These are phyloP conservation scores for Parazoanthus darwini DNA, from an alignment of 92 coral and sea anemone genomes.

Conservation along the genomic window DNA sequence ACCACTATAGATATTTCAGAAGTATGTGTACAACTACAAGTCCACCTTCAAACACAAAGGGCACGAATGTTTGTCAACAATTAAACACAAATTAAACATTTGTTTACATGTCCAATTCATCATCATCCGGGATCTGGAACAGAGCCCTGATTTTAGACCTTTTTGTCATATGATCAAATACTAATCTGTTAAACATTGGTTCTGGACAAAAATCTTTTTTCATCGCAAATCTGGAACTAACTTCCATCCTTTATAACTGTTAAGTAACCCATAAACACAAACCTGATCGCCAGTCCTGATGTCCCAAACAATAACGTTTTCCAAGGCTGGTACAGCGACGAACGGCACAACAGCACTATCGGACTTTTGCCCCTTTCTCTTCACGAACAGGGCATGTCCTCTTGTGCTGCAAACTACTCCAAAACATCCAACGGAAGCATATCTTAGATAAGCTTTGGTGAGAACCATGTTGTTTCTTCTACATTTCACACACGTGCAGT, in stretches of 20 bases:
- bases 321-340: slow-evolving; percentile 78
- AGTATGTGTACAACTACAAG: too few relatives aligned
- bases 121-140: too few relatives aligned
- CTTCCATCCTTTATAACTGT: too few relatives aligned
- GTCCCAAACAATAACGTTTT: slow-evolving; percentile 88
- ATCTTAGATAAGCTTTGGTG: slow-evolving; percentile 88
- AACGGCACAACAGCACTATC: slow-evolving; percentile 35
- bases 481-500: background rate
- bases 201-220: background rate
- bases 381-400: slow-evolving; percentile 64
- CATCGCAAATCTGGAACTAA: background rate
- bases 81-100: too few relatives aligned
- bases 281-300: slow-evolving; percentile 87
- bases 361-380: slow-evolving; percentile 43
- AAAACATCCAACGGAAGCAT: slow-evolving; percentile 72
- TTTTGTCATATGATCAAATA: too few relatives aligned
- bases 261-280: background rate
- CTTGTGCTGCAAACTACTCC: slow-evolving; percentile 86
- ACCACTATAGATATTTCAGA: too few relatives aligned
- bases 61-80: too few relatives aligned
- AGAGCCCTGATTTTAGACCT: too few relatives aligned
- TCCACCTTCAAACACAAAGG: too few relatives aligned
- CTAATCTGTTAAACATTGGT: too few relatives aligned
- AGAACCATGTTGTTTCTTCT: slow-evolving; percentile 76
- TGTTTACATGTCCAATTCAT: too few relatives aligned